Base-by-base conservation (phyloP, 2,113 vertebrate genomes). In the Pseudolaguvia tuberculata region DNA sequence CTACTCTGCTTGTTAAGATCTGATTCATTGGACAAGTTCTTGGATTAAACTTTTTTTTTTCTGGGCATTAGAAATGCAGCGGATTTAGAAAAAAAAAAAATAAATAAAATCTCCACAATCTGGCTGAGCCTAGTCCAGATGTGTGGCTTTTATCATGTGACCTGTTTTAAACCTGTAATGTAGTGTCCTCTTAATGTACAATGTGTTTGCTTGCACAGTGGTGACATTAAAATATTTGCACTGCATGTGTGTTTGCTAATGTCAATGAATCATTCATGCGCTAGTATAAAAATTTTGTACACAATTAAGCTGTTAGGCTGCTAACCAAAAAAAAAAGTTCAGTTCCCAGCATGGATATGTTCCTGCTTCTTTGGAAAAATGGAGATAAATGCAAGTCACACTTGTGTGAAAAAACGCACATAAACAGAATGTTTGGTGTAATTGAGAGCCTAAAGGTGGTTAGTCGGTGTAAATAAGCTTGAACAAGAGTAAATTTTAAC, bases 201-300 rank as follows among this genome's bases (percentile, higher is more conserved):
- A 73, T 63, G 29, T 72, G 25, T 77, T 76, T 78, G 25, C 52
- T 67, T 85, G 77, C 76, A 79, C 79, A 78, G 77, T 81, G 77
- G 77, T 81, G 82, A 76, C 76, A 85, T 83, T 86, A 86, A 86
- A 86, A 39, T 73, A 8, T 58, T 78, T 76, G 75, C 81, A 79
- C 79, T 81, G 74, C 81, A 81, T 63, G 69, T 74, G 23, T 74
- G 5, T 21, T 2, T 39, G n/a, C 62, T 31, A 4, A 23, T 27
- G 14, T 29, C 55, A 59, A 2, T 1, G 4, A 39, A n/a, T 62
- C 31, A 13, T 62, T 39, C 13, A 5, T 42, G 35, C 13, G 6
- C 7, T 21, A n/a, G n/a, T n/a, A n/a, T n/a, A n/a, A n/a, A n/a
- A n/a, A n/a, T n/a, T n/a, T n/a, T n/a, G n/a, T n/a, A n/a, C n/a